phyloP scores from a whole-genome alignment of 30 jellyfish, hydroid and myxozoan genomes.

The Cassiopea andromeda region DNA sequence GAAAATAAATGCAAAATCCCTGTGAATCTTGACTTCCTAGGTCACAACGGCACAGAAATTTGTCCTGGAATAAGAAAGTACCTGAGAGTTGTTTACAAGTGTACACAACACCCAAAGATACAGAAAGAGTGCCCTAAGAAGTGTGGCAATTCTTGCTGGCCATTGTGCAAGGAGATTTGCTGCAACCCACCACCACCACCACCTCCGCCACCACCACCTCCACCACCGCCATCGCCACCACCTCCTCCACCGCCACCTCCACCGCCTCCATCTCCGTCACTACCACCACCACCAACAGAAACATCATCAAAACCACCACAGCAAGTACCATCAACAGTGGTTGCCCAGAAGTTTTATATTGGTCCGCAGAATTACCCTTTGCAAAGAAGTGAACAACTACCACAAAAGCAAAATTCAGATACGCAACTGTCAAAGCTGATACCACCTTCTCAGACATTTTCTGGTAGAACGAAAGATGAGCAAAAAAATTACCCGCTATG shows the following conservation, averaged over 20 bases:
- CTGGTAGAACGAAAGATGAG: conserved; percentile 48
- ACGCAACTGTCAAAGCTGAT: conserved; percentile 14
- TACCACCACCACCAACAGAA: conserved; percentile 4
- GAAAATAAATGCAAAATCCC: conserved; percentile 95
- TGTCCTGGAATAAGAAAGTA: conserved; percentile 91
- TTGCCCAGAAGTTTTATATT: neutral
- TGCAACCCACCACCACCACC: conserved; percentile 89
- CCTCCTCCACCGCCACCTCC: conserved; percentile 70
- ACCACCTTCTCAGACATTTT: conserved; percentile 33
- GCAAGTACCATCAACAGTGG: conserved; percentile 25
- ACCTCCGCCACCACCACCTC: conserved; percentile 67
- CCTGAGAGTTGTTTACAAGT: conserved; percentile 74
- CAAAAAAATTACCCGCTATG: conserved; percentile 62
- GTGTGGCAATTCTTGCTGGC: conserved; percentile 87
- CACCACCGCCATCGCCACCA: conserved; percentile 61
- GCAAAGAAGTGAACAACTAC: neutral
- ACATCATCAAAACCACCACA: neutral
- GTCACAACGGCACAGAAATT: conserved; percentile 73
- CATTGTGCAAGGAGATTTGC: conserved; percentile 76
- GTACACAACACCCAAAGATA: conserved; percentile 83
- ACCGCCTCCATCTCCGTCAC: conserved; percentile 53
- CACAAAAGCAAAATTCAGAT: conserved; percentile 12
- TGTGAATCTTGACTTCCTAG: conserved; percentile 89
- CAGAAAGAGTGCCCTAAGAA: conserved; percentile 71
- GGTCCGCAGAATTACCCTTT: neutral